Evolutionary conservation across 2,888 invertebrate genomes (phyloP).

Genomic region (Harmothoe impar): DNA sequence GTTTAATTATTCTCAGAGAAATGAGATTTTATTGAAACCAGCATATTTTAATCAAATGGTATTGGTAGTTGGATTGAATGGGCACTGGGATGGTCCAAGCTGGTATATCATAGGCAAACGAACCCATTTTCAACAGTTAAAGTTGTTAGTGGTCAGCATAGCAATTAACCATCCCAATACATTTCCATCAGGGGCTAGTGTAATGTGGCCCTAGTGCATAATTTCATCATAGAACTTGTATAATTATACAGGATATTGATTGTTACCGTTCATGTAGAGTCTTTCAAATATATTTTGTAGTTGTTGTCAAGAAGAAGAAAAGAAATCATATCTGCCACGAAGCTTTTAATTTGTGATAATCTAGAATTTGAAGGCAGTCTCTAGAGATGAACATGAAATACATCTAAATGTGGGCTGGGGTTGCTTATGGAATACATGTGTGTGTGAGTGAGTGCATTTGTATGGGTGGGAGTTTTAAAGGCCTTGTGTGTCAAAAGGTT

Average conservation of each 20-base stretch:
- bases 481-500: constrained; percentile 23
- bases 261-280: constrained; percentile 47
- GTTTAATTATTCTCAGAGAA: not conserved
- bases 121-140: not conserved
- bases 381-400: not conserved
- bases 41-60: not conserved
- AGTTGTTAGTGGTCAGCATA: constrained; percentile 17
- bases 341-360: constrained; percentile 46
- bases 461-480: not conserved
- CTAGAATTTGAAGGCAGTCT: not conserved
- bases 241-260: constrained; percentile 25
- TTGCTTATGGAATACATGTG: not conserved
- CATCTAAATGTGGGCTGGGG: not conserved
- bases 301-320: constrained; percentile 29
- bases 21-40: not conserved
- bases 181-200: not conserved
- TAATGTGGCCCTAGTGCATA: not conserved
- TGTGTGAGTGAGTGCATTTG: too few relatives aligned
- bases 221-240: constrained; percentile 33
- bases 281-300: constrained; percentile 55
- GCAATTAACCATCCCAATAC: constrained; percentile 12
- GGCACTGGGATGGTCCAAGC: not conserved
- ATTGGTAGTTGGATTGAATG: not conserved
- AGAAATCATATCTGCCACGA: constrained; percentile 42
- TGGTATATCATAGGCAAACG: not conserved